Conservation (phyloP, 2,113 vertebrate genomes). For the Tonatia bakeri region DNA sequence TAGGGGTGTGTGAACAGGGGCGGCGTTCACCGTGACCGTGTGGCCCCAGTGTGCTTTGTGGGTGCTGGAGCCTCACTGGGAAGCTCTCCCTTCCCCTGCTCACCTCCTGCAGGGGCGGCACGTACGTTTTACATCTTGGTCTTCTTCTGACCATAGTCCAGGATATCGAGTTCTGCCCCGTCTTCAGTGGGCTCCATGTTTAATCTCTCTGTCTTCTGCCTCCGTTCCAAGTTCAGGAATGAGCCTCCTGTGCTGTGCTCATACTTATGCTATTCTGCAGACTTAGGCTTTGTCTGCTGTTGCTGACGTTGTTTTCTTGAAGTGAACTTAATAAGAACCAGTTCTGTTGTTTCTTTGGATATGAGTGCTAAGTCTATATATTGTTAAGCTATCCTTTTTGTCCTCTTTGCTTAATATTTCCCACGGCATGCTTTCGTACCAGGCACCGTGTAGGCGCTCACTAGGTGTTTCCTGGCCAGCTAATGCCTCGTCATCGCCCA, state of each 20-base stretch:
- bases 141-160: constrained; percentile 26
- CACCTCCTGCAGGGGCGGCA: constrained; percentile 23
- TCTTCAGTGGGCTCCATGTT: constrained; percentile 39
- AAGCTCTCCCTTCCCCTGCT: constrained; percentile 20
- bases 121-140: constrained; percentile 24
- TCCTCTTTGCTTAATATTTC: background rate
- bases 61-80: constrained; percentile 25
- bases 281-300: background rate
- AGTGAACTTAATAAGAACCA: background rate
- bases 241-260: background rate
- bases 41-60: constrained; percentile 29
- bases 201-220: constrained; percentile 25
- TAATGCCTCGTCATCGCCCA: background rate
- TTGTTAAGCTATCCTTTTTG: background rate
- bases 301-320: background rate
- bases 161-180: background rate
- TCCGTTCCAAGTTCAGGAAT: constrained; percentile 22
- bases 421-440: background rate
- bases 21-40: constrained; percentile 20
- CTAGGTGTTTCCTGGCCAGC: background rate
- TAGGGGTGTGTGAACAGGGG: constrained; percentile 47
- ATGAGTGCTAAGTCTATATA: background rate
- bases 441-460: background rate
- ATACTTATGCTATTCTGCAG: background rate
- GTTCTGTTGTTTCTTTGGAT: background rate